These are phyloP conservation scores for Erpetoichthys calabaricus DNA, from an alignment of 2,797 vertebrate species.

Conservation along the genomic window DNA sequence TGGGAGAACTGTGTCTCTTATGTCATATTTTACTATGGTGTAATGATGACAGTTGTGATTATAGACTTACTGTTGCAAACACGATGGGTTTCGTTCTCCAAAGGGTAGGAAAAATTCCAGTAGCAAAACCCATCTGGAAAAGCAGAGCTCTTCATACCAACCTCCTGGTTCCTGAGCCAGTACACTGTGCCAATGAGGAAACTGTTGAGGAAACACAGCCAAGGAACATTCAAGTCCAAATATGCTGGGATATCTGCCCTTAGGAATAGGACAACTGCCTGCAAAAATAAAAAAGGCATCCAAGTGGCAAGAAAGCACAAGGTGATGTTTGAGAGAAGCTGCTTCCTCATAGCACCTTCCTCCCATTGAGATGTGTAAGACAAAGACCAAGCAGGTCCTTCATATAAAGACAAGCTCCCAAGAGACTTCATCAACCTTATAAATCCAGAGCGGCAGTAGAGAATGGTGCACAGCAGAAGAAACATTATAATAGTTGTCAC, in stretches of 20 bases:
- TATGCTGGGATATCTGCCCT: conserved; percentile 53
- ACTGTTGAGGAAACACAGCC: conserved; percentile 73
- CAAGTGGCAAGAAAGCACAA: conserved; percentile 59
- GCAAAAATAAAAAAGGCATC: conserved; percentile 52
- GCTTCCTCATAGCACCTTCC: conserved; percentile 17
- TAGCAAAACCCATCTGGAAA: conserved; percentile 58
- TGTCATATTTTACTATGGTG: no score
- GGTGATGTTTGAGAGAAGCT: conserved; percentile 35
- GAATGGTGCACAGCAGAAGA: conserved; percentile 17
- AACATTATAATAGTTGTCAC: conserved; percentile 27
- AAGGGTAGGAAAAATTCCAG: conserved; percentile 45
- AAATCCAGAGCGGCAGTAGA: conserved; percentile 31
- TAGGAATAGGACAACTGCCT: conserved; percentile 35
- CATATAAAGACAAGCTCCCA: conserved; percentile 13
- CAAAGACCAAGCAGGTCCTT: conserved; percentile 29
- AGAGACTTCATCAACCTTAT: conserved; percentile 26
- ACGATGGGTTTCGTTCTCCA: no score
- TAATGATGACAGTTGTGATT: no score
- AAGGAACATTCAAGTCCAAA: conserved; percentile 65
- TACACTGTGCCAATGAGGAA: conserved; percentile 51
- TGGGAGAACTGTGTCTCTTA: no score
- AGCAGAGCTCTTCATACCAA: conserved; percentile 13
- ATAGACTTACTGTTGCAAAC: no score
- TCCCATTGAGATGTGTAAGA: conserved; percentile 12
- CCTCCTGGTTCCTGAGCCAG: conserved; percentile 38